Percentiles rank a stretch among this genome's conserved stretches.
These are phyloP conservation scores for Nomada ferruginata DNA, from an alignment of 2,888 invertebrate species.

Conservation along the genomic window DNA sequence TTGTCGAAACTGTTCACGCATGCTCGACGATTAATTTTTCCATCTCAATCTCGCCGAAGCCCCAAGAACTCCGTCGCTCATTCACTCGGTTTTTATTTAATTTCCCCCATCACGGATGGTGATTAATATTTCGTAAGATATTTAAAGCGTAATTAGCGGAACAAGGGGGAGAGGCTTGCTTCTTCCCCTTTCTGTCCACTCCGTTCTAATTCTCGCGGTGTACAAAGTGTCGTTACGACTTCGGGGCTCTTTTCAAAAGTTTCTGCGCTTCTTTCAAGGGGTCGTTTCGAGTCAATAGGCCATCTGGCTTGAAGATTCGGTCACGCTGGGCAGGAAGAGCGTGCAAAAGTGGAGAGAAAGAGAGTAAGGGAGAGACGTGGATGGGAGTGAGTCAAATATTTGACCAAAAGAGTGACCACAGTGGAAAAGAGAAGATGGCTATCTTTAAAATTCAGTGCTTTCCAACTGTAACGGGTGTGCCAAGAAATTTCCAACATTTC, in stretches of 20 bases:
- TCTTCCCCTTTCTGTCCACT: not conserved
- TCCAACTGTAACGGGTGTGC: constrained; percentile 37
- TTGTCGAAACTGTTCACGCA: no score
- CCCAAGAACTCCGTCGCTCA: not conserved
- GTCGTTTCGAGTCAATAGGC: constrained; percentile 67
- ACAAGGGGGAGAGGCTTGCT: not conserved
- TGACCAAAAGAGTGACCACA: constrained; percentile 63
- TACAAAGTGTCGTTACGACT: constrained; percentile 49
- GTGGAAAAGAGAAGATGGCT: constrained; percentile 66
- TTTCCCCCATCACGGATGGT: not conserved
- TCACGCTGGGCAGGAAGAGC: not conserved
- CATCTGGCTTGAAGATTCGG: constrained; percentile 61
- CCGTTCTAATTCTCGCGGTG: constrained; percentile 54
- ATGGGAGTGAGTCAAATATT: constrained; percentile 72
- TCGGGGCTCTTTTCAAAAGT: constrained; percentile 50
- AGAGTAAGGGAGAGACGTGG: constrained; percentile 20
- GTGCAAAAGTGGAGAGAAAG: not conserved
- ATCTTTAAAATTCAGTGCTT: constrained; percentile 75
- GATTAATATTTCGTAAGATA: constrained; percentile 41
- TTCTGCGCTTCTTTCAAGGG: constrained; percentile 57
- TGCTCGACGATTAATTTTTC: not conserved
- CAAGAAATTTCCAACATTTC: constrained; percentile 2
- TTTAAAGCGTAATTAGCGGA: constrained; percentile 45
- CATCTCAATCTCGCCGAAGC: constrained; percentile 6
- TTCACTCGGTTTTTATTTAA: constrained; percentile 14